phyloP scores from a whole-genome alignment of 2,113 vertebrate genomes.

The Brienomyrus brachyistius region DNA sequence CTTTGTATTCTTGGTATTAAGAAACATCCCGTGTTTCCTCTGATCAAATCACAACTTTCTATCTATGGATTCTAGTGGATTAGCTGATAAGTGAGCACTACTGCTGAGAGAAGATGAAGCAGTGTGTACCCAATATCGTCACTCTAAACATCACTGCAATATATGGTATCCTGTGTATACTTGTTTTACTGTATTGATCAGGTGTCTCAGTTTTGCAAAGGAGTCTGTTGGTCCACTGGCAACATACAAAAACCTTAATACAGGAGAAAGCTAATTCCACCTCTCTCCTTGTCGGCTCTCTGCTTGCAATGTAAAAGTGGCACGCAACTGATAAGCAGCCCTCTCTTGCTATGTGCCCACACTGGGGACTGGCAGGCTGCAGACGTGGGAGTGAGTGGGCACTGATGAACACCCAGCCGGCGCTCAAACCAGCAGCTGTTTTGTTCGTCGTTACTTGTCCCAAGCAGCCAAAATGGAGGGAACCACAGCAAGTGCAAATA shows the following conservation, averaged over 20 bases:
- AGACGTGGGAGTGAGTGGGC: constrained; percentile 14
- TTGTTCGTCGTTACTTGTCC: background rate
- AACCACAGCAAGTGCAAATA: background rate
- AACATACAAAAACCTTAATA: background rate
- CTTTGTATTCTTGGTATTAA: background rate
- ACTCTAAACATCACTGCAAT: background rate
- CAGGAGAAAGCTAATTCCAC: background rate
- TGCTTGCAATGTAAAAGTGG: background rate
- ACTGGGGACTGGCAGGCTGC: constrained; percentile 7
- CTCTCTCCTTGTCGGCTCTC: background rate
- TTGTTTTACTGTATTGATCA: background rate
- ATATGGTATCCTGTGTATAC: background rate
- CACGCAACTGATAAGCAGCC: background rate
- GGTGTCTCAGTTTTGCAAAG: background rate
- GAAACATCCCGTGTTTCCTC: background rate
- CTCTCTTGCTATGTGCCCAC: background rate
- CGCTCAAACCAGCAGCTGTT: constrained; percentile 6
- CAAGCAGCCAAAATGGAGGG: background rate
- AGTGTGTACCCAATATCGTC: background rate
- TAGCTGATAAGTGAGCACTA: background rate
- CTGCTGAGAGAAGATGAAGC: background rate
- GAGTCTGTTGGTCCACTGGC: background rate
- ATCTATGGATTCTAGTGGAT: background rate
- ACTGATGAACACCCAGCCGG: background rate
- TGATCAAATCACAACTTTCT: background rate